Evolutionary conservation across 2,113 vertebrate genomes (phyloP).

Genomic region (Anolis sagrei): DNA sequence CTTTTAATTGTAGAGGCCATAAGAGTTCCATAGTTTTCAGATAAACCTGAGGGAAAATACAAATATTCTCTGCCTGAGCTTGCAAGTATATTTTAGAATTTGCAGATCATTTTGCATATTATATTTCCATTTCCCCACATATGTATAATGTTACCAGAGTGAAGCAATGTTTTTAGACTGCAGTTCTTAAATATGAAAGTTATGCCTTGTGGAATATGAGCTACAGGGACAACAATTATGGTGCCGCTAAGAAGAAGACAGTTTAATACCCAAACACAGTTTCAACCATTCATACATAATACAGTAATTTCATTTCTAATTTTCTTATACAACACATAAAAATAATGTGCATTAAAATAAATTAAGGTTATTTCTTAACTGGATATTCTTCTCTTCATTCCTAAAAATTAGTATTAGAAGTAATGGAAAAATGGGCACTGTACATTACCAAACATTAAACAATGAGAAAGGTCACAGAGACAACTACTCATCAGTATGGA

Average conservation of each 20-base stretch:
- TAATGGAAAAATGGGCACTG: slow-evolving; percentile 56
- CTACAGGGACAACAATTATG: background rate
- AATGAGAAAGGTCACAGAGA: slow-evolving; percentile 67
- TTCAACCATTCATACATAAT: background rate
- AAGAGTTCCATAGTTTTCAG: slow-evolving; percentile 1
- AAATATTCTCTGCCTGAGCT: background rate
- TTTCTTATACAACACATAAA: background rate
- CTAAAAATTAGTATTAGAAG: slow-evolving; percentile 63
- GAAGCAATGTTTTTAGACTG: background rate
- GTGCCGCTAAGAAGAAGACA: background rate
- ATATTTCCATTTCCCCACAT: slow-evolving; percentile 19
- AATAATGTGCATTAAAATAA: slow-evolving; percentile 31
- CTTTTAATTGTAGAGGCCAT: slow-evolving; percentile 23
- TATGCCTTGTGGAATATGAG: background rate
- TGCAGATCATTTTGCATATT: slow-evolving; percentile 33
- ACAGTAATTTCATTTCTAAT: slow-evolving; percentile 31
- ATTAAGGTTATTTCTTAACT: slow-evolving; percentile 52
- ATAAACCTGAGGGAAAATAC: background rate
- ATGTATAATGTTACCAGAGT: slow-evolving; percentile 14
- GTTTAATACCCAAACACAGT: background rate
- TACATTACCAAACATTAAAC: slow-evolving; percentile 62
- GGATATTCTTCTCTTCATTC: slow-evolving; percentile 56
- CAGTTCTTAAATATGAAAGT: slow-evolving; percentile 7
- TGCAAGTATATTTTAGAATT: background rate
- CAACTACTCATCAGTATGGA: slow-evolving; percentile 55